Conservation (phyloP, 2,113 vertebrate species). For the Raphicerus campestris region DNA sequence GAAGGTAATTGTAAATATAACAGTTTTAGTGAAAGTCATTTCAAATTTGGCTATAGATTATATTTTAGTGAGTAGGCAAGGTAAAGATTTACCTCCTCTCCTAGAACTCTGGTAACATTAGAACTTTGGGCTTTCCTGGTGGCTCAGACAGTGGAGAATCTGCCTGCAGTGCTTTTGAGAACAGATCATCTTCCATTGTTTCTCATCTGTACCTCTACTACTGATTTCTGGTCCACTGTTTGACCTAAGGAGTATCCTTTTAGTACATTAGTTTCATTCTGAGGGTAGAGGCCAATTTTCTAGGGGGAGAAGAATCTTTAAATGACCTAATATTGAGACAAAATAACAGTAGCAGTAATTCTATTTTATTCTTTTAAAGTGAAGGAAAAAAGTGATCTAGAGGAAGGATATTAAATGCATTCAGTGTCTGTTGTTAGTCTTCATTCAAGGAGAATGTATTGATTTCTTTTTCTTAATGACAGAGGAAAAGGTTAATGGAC, state of each 20-base stretch:
- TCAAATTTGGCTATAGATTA: neutral
- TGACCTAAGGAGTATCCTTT: neutral
- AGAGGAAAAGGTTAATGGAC: neutral
- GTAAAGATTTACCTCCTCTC: neutral
- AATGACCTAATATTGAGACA: neutral
- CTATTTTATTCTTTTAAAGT: neutral
- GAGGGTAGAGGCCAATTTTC: neutral
- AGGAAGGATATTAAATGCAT: neutral
- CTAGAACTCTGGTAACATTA: neutral
- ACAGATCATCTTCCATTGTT: neutral
- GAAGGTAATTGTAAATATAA: neutral
- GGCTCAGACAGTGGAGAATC: neutral
- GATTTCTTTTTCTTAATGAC: neutral
- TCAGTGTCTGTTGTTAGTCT: neutral
- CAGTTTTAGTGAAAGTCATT: neutral
- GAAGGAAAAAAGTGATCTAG: neutral
- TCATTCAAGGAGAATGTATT: neutral
- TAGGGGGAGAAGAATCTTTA: neutral
- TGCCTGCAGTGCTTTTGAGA: neutral
- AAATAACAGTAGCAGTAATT: neutral
- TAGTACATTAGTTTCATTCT: neutral
- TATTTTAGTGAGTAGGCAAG: neutral
- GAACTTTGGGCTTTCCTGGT: neutral
- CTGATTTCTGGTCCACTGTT: neutral
- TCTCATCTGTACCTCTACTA: neutral